Conservation (phyloP, 2,888 invertebrate species). For the Scaptomyza tumidula region DNA sequence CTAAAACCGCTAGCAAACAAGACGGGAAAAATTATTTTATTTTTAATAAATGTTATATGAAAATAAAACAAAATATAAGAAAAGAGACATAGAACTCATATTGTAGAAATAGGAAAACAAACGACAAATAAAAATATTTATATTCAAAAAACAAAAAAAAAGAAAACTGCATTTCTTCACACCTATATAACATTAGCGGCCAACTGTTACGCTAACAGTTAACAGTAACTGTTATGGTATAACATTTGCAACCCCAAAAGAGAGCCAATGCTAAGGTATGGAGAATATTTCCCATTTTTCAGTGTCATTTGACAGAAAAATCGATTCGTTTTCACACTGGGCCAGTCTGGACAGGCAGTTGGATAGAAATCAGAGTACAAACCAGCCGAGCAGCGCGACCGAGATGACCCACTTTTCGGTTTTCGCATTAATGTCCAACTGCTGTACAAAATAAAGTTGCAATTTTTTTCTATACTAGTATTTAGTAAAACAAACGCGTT, state of each 20-base stretch:
- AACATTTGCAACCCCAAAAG: slow-evolving; percentile 65
- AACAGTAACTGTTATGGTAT: slow-evolving; percentile 12
- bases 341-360: slow-evolving; percentile 73
- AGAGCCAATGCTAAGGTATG: slow-evolving; percentile 17
- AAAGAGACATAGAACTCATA: slow-evolving; percentile 66
- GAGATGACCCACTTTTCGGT: slow-evolving; percentile 84
- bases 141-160: slow-evolving; percentile 63
- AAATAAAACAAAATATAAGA: slow-evolving; percentile 48
- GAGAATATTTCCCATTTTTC: slow-evolving; percentile 77
- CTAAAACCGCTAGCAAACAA: slow-evolving; percentile 49
- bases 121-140: slow-evolving; percentile 83
- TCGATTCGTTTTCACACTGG: slow-evolving; percentile 79
- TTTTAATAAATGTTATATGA: slow-evolving; percentile 76
- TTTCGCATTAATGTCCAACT: slow-evolving; percentile 82
- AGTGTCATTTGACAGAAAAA: slow-evolving; percentile 81
- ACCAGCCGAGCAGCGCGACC: slow-evolving; percentile 82
- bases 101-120: slow-evolving; percentile 70
- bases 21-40: slow-evolving; percentile 69
- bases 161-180: slow-evolving; percentile 28
- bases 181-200: not conserved
- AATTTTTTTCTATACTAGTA: slow-evolving; percentile 68
- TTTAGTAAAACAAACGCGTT: slow-evolving; percentile 63
- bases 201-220: slow-evolving; percentile 27
- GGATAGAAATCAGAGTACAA: slow-evolving; percentile 82
- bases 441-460: slow-evolving; percentile 67